Conservation (phyloP, 2,888 invertebrate species). For the Sturmia bella region DNA sequence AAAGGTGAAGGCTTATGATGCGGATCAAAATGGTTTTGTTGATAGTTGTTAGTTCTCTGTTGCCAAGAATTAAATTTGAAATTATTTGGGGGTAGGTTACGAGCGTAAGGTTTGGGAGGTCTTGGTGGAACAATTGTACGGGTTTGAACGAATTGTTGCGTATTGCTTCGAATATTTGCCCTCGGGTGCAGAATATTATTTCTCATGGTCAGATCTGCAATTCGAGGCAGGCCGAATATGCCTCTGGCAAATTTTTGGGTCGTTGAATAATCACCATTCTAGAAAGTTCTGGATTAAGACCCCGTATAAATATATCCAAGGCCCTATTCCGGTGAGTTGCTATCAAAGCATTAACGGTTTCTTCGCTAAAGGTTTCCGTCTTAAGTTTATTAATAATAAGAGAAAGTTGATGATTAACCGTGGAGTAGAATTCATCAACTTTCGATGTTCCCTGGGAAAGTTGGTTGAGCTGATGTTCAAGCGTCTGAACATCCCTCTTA, state of each 20-base stretch:
- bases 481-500: constrained; percentile 67
- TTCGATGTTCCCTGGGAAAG: constrained; percentile 57
- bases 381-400: constrained; percentile 68
- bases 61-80: too few species aligned
- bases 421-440: constrained; percentile 66
- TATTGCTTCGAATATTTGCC: not conserved
- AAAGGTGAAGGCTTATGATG: not conserved
- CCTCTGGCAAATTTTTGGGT: constrained; percentile 57
- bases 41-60: too few species aligned
- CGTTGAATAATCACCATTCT: constrained; percentile 59
- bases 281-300: constrained; percentile 45
- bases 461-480: constrained; percentile 68
- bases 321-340: constrained; percentile 48
- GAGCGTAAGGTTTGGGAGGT: not conserved
- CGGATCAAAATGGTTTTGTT: too few species aligned
- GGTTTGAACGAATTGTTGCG: not conserved
- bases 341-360: constrained; percentile 52
- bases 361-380: constrained; percentile 57
- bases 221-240: constrained; percentile 50
- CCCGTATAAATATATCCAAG: constrained; percentile 43
- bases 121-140: not conserved
- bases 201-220: constrained; percentile 21
- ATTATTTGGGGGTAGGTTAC: too few species aligned
- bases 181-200: constrained; percentile 15
- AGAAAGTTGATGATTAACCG: constrained; percentile 64